Evolutionary conservation across 2,113 vertebrate genomes (phyloP).

Genomic region (Myiozetetes cayanensis): DNA sequence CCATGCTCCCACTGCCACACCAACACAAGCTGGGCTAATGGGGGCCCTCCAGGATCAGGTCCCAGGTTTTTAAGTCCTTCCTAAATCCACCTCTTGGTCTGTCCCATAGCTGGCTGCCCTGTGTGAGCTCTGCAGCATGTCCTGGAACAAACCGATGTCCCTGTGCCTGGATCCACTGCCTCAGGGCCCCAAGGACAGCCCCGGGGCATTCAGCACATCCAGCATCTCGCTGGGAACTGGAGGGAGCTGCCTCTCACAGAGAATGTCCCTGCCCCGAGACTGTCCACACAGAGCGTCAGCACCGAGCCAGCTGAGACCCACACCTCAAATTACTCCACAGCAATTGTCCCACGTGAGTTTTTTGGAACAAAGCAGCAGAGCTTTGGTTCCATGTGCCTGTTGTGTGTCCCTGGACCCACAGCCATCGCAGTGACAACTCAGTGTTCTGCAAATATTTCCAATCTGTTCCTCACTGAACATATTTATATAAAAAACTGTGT

Average conservation of each 20-base stretch:
- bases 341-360: fast-evolving
- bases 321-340: background rate
- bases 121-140: fast-evolving
- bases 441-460: background rate
- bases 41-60: background rate
- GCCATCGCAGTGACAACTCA: fast-evolving
- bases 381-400: fast-evolving
- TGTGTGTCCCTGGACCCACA: background rate
- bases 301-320: background rate
- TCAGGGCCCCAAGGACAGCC: fast-evolving
- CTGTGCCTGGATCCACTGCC: fast-evolving
- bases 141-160: background rate
- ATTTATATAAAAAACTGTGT: background rate
- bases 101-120: fast-evolving
- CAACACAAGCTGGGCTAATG: fast-evolving
- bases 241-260: background rate
- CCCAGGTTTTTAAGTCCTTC: background rate
- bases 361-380: background rate
- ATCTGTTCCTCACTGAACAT: background rate
- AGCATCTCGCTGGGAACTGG: fast-evolving
- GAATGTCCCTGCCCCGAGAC: background rate
- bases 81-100: background rate
- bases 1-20: background rate
- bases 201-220: background rate
- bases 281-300: background rate